Base-by-base conservation (phyloP, 2,888 invertebrate species). In the Aporophyla nigra region DNA sequence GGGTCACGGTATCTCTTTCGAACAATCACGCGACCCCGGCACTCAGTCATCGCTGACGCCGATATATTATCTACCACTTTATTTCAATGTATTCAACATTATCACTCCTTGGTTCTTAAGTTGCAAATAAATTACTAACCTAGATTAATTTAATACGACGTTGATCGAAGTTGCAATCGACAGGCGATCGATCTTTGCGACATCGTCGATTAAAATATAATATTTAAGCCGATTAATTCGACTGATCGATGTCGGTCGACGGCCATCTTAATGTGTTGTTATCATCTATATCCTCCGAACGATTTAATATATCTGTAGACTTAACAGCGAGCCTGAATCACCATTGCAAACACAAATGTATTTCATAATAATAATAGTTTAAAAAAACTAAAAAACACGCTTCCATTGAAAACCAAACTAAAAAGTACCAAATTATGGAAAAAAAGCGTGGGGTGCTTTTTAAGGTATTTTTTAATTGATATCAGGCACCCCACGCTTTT, bases 191-290 rank as follows among this genome's bases (percentile, higher is more conserved):
- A 78, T 75, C 78, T 54, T 40, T 46, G 33, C 12, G 16, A 49
- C 9, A 53, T 16, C 9, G 9, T 40, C 33, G 43, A 77, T 77
- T 46, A 62, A 68, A 27, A 76, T 75, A 40, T 54, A 75, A 49
- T 74, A 63, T 21, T 54, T 2, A 16, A 54, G 24, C 40, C 53
- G 65, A 75, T 74, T 27, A 51, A 63, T 16, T 71, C 21, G 12
- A 46, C 33, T 62, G 46, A 77, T 77, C 53, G 12, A 74, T 24
- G 46, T 46, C 16, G 24, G 7, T 53, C 16, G 53, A 71, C 16
- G 6, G 7, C n/a, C 16, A 24, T 24, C 5, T 53, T 66, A 14
- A 33, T 46, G 24, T 46, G 1, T 63, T 6, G 63, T 19, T 65
- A 46, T 63, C 19, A 24, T 1, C 24, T 63, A 24, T 12, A 12